Evolutionary conservation across 2,888 invertebrate genomes (phyloP).

Genomic region (Conus canariensis): DNA sequence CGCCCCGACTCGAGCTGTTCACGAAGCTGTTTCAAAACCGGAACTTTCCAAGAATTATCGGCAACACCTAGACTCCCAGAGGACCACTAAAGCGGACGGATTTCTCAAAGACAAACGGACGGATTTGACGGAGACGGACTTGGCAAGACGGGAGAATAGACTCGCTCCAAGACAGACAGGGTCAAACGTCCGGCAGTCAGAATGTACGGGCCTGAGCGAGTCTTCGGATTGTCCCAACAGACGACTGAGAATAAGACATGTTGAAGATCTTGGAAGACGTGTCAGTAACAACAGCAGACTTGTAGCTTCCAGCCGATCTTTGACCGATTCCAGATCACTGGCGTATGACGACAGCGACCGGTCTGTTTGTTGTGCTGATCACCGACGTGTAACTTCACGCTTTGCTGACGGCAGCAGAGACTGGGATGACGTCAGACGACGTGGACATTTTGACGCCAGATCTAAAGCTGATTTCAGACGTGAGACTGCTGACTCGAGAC

Average conservation of each 20-base stretch:
- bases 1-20: constrained; percentile 15
- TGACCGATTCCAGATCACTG: too few relatives aligned
- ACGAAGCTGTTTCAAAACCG: constrained; percentile 18
- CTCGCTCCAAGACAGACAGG: background rate
- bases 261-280: background rate
- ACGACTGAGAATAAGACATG: background rate
- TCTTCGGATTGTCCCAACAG: background rate
- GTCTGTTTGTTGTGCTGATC: background rate
- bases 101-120: background rate
- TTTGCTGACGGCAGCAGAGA: background rate
- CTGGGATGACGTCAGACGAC: background rate
- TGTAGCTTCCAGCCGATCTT: background rate
- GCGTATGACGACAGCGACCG: too few relatives aligned
- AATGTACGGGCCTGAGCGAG: background rate
- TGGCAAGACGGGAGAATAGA: background rate
- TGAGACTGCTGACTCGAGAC: background rate
- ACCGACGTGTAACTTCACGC: background rate
- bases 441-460: background rate
- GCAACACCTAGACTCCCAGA: background rate
- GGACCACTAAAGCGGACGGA: background rate
- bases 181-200: background rate
- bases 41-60: background rate
- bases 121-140: constrained; percentile 25
- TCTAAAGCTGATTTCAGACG: background rate
- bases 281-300: background rate